Conservation (phyloP, 2,797 vertebrate genomes). For the Percopsis omiscomaycus region DNA sequence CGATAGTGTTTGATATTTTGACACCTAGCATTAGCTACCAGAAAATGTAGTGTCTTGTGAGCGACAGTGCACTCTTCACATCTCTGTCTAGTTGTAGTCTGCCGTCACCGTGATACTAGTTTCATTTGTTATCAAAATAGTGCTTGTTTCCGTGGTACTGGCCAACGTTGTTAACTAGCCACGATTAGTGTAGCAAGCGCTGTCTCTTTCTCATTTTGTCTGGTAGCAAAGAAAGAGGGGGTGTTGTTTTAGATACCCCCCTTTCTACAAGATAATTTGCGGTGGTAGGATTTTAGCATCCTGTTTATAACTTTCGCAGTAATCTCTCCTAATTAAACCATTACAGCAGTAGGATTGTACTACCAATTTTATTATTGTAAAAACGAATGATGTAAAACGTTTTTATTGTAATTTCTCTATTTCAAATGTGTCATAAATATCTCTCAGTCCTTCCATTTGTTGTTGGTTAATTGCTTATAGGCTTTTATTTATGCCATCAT, state of each 20-base stretch:
- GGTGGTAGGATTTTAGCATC: not conserved
- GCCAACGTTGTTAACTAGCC: conserved; percentile 36
- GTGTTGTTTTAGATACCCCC: conserved; percentile 42
- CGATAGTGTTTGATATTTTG: conserved; percentile 39
- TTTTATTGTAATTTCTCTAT: not conserved
- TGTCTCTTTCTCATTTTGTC: conserved; percentile 15
- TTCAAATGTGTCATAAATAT: not conserved
- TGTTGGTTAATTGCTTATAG: not conserved
- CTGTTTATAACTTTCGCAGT: not conserved
- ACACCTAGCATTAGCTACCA: conserved; percentile 2
- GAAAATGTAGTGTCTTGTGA: not conserved
- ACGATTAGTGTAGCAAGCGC: conserved; percentile 51
- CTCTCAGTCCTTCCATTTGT: conserved; percentile 1
- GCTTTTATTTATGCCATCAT: not conserved
- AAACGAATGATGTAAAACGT: conserved; percentile 1
- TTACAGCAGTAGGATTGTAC: no score
- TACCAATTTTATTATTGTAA: not conserved
- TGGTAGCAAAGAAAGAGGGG: conserved; percentile 15
- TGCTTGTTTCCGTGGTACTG: not conserved
- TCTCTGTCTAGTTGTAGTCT: not conserved
- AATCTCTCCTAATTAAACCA: not conserved
- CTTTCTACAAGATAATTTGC: conserved; percentile 12
- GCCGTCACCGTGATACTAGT: not conserved
- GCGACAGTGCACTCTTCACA: not conserved
- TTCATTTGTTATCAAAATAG: not conserved